Conservation (phyloP, 1,140 invertebrate genomes). For the Gyrodactylus salaris region DNA sequence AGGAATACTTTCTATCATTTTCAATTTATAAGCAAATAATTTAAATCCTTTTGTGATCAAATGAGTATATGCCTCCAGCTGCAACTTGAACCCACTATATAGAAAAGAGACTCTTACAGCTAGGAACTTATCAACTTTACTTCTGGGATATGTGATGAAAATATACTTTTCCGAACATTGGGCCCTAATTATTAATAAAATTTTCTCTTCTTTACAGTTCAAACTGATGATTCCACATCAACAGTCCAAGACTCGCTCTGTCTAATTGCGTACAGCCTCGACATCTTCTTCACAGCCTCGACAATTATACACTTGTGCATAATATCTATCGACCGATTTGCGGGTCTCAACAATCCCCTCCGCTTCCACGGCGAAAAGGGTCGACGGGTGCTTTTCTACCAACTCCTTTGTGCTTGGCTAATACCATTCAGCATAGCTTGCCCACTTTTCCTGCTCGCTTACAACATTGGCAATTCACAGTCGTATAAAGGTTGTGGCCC, state of each 20-base stretch:
- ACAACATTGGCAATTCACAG: constrained; percentile 12
- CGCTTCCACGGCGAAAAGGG: constrained; percentile 42
- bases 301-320: constrained; percentile 78
- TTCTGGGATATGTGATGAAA: too few relatives aligned
- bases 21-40: too few relatives aligned
- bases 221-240: neutral
- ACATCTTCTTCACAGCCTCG: constrained; percentile 52
- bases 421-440: constrained; percentile 48
- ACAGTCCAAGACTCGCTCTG: constrained; percentile 5
- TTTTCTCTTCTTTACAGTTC: too few relatives aligned
- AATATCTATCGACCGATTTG: constrained; percentile 41
- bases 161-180: too few relatives aligned
- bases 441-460: constrained; percentile 45
- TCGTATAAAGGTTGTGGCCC: constrained; percentile 29
- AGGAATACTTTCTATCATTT: too few relatives aligned
- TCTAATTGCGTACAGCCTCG: constrained; percentile 23
- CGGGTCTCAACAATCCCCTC: constrained; percentile 44
- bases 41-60: too few relatives aligned
- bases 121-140: too few relatives aligned
- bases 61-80: too few relatives aligned
- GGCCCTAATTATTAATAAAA: too few relatives aligned
- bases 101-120: too few relatives aligned
- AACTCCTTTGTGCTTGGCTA: constrained; percentile 49
- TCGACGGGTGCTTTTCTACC: constrained; percentile 36
- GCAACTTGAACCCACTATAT: too few relatives aligned